Evolutionary conservation across 1,140 invertebrate genomes (phyloP).

Genomic region (Dufourea novaeangliae): DNA sequence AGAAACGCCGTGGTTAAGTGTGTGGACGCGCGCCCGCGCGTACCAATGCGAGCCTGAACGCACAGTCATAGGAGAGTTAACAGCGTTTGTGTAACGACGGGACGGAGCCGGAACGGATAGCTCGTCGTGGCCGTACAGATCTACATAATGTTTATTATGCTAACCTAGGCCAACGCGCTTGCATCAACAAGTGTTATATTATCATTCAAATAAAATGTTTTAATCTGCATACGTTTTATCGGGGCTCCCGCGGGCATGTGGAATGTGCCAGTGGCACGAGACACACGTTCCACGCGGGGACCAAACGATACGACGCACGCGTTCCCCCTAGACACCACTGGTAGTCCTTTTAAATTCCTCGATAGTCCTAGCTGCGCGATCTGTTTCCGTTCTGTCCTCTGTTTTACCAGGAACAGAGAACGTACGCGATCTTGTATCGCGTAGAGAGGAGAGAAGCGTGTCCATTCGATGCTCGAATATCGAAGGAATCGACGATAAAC

Average conservation of each 20-base stretch:
- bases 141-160: conserved; percentile 82
- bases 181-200: conserved; percentile 83
- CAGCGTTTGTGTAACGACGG: conserved; percentile 57
- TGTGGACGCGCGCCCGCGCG: background rate
- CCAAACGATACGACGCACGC: conserved; percentile 15
- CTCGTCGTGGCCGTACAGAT: conserved; percentile 66
- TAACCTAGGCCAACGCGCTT: conserved; percentile 81
- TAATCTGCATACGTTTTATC: conserved; percentile 83
- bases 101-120: conserved; percentile 62
- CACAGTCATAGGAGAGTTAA: conserved; percentile 40
- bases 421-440: too few relatives aligned
- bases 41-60: background rate
- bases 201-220: conserved; percentile 83
- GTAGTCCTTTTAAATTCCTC: conserved; percentile 30
- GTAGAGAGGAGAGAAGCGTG: too few relatives aligned
- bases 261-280: conserved; percentile 78
- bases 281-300: conserved; percentile 71
- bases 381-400: background rate
- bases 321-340: background rate
- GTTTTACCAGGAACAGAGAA: background rate
- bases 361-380: background rate
- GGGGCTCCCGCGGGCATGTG: conserved; percentile 77
- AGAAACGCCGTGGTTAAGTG: background rate
- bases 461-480: background rate
- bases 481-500: background rate